Percentiles rank a stretch among this genome's conserved stretches.
These are phyloP conservation scores for Drosophila histrio DNA, from an alignment of 2,888 invertebrate genomes.

Conservation along the genomic window DNA sequence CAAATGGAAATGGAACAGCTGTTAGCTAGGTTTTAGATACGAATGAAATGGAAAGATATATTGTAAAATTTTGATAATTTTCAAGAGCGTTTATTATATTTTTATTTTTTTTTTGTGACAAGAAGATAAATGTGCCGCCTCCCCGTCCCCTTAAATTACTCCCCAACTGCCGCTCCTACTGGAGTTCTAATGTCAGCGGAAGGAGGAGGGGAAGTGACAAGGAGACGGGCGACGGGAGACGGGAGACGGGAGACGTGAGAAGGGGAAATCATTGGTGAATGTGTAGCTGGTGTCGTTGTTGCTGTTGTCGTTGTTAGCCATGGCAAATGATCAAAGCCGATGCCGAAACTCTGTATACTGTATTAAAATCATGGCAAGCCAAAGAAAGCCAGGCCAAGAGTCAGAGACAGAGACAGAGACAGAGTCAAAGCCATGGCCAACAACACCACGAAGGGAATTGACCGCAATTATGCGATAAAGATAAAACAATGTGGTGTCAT, in stretches of 20 bases:
- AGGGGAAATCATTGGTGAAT: constrained; percentile 33
- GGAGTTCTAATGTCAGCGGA: constrained; percentile 18
- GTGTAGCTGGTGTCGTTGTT: constrained; percentile 30
- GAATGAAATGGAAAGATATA: background rate
- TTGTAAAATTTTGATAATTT: constrained; percentile 23
- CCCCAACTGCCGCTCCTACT: background rate
- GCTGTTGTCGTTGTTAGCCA: constrained; percentile 41
- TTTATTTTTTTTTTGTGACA: constrained; percentile 50
- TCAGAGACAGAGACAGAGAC: background rate
- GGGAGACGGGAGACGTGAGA: background rate
- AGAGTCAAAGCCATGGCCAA: background rate
- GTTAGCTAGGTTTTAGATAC: background rate
- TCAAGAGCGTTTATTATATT: constrained; percentile 45
- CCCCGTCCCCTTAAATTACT: constrained; percentile 1
- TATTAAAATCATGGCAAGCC: constrained; percentile 60
- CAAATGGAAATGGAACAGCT: constrained; percentile 3
- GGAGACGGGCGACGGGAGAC: background rate
- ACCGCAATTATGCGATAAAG: constrained; percentile 80
- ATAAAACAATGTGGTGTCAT: constrained; percentile 80
- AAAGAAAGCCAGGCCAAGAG: constrained; percentile 17
- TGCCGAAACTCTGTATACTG: constrained; percentile 50
- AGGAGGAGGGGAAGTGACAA: background rate
- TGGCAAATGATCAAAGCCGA: constrained; percentile 71
- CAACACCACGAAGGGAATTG: constrained; percentile 50
- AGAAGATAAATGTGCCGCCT: constrained; percentile 66